phyloP scores from a whole-genome alignment of 2,113 vertebrate genomes.

The Cryptomyrus ogoouensis region DNA sequence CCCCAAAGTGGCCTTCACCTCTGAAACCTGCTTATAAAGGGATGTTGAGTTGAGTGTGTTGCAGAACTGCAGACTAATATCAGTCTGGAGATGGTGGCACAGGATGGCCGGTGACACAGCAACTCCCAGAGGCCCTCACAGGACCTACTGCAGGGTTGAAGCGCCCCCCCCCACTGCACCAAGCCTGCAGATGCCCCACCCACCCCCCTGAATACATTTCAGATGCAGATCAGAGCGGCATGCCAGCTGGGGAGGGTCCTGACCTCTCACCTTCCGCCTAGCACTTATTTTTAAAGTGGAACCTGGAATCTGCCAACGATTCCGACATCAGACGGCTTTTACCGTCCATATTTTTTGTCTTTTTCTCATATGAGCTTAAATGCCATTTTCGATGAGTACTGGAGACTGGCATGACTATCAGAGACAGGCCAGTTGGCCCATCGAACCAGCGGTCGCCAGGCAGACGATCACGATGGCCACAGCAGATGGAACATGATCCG shows the following conservation, averaged over 20 bases:
- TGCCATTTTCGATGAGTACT: background rate
- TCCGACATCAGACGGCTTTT: background rate
- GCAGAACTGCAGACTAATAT: too few species aligned
- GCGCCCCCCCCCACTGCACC: conserved; percentile 32
- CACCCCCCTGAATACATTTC: conserved; percentile 41
- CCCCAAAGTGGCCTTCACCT: background rate
- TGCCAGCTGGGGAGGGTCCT: background rate
- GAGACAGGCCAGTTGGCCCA: background rate
- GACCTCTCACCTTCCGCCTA: background rate
- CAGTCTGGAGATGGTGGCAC: too few species aligned
- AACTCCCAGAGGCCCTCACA: background rate
- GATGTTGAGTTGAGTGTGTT: background rate
- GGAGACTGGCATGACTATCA: background rate
- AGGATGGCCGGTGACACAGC: background rate
- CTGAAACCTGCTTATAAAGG: background rate
- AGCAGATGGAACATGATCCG: background rate
- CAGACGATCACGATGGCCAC: background rate
- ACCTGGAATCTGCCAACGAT: background rate
- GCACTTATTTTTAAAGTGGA: background rate
- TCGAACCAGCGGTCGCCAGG: background rate
- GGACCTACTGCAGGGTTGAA: background rate
- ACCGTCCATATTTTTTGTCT: background rate
- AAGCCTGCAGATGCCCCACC: conserved; percentile 51
- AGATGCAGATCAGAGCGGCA: background rate
- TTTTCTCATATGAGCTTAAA: background rate